These are phyloP conservation scores for Pachyrhynchus sulphureomaculatus DNA, from an alignment of 1,140 invertebrate species.

Conservation along the genomic window DNA sequence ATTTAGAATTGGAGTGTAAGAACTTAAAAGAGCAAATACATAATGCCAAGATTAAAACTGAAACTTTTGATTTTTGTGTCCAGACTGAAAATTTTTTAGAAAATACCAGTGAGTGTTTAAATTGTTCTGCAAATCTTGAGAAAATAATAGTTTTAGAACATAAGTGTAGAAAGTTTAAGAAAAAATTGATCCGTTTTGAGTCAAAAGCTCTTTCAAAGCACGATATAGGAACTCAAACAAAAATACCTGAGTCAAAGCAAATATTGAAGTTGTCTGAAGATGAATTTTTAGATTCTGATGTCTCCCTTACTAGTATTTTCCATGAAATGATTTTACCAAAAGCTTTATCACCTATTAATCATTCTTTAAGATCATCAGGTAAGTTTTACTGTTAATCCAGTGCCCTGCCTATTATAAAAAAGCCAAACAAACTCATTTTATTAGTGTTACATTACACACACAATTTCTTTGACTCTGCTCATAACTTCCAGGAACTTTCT, in stretches of 20 bases:
- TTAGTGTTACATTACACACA: no score
- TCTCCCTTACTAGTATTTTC: neutral
- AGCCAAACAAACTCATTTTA: no score
- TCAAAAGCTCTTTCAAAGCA: neutral
- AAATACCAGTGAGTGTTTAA: no score
- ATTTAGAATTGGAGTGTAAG: neutral
- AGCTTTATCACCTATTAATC: neutral
- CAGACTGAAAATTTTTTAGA: neutral
- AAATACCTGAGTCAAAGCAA: neutral
- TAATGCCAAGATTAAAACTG: neutral
- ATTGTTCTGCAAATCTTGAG: no score
- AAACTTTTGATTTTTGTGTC: neutral
- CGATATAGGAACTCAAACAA: neutral
- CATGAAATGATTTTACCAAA: constrained; percentile 6
- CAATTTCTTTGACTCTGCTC: no score
- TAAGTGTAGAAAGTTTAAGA: neutral
- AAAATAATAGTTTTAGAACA: neutral
- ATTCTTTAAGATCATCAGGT: neutral
- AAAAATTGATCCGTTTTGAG: neutral
- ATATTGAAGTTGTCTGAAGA: neutral
- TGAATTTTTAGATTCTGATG: neutral
- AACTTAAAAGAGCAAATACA: neutral
- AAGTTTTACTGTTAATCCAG: neutral
- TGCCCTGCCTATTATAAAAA: no score
- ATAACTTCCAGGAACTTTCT: no score